These are phyloP conservation scores for Callopanchax toddi DNA, from an alignment of 2,113 vertebrate genomes.

Conservation along the genomic window DNA sequence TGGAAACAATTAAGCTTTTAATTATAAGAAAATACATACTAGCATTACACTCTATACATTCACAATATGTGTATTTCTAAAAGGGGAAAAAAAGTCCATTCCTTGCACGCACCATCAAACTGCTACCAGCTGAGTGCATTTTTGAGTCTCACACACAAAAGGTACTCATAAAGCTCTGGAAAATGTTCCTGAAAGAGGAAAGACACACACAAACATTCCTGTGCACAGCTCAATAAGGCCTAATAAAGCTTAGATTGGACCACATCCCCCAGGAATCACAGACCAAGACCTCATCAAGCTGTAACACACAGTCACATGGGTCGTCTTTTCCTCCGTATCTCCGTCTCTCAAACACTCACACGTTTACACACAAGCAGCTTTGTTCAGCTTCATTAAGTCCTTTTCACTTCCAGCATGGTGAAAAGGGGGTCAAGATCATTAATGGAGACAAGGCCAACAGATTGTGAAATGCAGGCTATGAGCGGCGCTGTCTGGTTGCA, in stretches of 20 bases:
- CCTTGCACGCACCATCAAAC: conserved; percentile 53
- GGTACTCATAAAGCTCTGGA: conserved; percentile 58
- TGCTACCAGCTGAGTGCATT: conserved; percentile 43
- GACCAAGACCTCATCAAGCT: conserved; percentile 78
- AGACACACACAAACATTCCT: conserved; percentile 52
- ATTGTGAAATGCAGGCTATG: conserved; percentile 71
- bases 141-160: conserved; percentile 38
- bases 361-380: conserved; percentile 52
- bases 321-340: conserved; percentile 41
- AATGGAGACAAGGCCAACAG: conserved; percentile 64
- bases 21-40: not conserved
- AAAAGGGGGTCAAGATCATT: conserved; percentile 70
- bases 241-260: conserved; percentile 77
- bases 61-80: conserved; percentile 20
- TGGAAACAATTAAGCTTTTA: not conserved
- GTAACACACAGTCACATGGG: conserved; percentile 65
- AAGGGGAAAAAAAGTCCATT: conserved; percentile 26
- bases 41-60: not conserved
- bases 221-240: conserved; percentile 70
- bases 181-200: conserved; percentile 64
- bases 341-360: conserved; percentile 30
- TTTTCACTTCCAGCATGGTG: conserved; percentile 64
- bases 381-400: conserved; percentile 71
- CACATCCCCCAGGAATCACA: conserved; percentile 74
- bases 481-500: conserved; percentile 61